Evolutionary conservation across 2,797 vertebrate genomes (phyloP).

Genomic region (Limosa lapponica): DNA sequence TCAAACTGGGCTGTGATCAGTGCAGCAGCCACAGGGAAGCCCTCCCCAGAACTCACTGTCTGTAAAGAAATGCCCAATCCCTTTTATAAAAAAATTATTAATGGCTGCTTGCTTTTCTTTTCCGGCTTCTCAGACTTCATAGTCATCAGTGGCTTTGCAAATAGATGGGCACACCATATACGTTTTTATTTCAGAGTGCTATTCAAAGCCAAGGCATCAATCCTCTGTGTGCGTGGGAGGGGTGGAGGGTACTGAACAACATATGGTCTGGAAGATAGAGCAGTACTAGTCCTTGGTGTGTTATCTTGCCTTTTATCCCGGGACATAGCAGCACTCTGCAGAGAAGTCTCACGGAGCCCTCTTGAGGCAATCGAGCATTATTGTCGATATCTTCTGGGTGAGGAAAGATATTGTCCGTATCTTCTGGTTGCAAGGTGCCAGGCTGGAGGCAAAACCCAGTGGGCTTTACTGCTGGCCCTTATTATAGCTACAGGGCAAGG

Average conservation of each 20-base stretch:
- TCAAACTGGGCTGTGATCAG: background rate
- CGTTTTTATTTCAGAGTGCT: background rate
- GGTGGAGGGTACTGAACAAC: background rate
- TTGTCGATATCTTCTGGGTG: background rate
- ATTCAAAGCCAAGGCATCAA: background rate
- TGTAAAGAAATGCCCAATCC: background rate
- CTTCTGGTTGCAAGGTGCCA: background rate
- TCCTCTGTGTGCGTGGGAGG: background rate
- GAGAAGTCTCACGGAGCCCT: slow-evolving; percentile 47
- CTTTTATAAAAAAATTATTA: background rate
- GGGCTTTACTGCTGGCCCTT: background rate
- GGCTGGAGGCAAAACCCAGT: background rate
- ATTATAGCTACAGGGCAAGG: background rate
- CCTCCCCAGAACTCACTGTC: background rate
- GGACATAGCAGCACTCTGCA: background rate
- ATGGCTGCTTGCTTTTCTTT: background rate
- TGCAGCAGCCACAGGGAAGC: background rate
- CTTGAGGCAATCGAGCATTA: slow-evolving; percentile 39
- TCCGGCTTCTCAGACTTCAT: background rate
- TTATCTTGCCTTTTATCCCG: background rate
- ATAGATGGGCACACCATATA: background rate
- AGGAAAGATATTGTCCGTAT: background rate
- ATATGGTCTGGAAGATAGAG: background rate
- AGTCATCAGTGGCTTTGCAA: background rate
- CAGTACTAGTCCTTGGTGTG: background rate